Conservation (phyloP, 1,140 invertebrate species). For the Pseudoatta argentina region DNA sequence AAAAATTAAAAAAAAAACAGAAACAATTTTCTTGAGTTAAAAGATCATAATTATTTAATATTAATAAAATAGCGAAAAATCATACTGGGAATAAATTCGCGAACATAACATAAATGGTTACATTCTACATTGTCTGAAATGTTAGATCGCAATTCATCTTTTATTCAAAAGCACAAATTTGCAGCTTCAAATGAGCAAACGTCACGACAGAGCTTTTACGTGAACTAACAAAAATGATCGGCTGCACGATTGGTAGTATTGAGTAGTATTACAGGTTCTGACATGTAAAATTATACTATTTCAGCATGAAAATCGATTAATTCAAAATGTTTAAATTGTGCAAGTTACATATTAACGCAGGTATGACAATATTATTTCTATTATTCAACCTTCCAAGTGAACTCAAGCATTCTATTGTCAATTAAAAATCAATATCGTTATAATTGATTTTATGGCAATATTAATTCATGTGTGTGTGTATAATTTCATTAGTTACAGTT, state of each 20-base stretch:
- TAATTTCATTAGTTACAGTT: not conserved
- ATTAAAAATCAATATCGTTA: conserved; percentile 13
- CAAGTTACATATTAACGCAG: not conserved
- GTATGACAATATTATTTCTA: not conserved
- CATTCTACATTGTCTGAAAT: conserved; percentile 18
- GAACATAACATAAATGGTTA: conserved; percentile 19
- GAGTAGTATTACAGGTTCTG: not conserved
- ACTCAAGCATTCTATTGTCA: not conserved
- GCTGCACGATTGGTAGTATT: not conserved
- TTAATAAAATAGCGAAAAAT: not conserved
- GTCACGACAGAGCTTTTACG: conserved; percentile 27
- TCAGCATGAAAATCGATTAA: conserved; percentile 7
- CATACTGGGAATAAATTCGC: conserved; percentile 17
- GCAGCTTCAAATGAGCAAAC: not conserved
- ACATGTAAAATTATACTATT: conserved; percentile 17
- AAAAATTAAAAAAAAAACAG: not conserved
- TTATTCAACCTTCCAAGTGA: not conserved
- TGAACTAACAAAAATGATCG: conserved; percentile 30
- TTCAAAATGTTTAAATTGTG: not conserved
- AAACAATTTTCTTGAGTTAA: not conserved
- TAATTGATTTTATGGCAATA: not conserved
- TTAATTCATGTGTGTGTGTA: not conserved
- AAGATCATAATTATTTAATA: not conserved
- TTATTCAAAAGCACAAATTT: conserved; percentile 46
- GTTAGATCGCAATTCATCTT: conserved; percentile 22